phyloP scores from a whole-genome alignment of 2,888 invertebrate genomes.

The Drosophila mettleri region DNA sequence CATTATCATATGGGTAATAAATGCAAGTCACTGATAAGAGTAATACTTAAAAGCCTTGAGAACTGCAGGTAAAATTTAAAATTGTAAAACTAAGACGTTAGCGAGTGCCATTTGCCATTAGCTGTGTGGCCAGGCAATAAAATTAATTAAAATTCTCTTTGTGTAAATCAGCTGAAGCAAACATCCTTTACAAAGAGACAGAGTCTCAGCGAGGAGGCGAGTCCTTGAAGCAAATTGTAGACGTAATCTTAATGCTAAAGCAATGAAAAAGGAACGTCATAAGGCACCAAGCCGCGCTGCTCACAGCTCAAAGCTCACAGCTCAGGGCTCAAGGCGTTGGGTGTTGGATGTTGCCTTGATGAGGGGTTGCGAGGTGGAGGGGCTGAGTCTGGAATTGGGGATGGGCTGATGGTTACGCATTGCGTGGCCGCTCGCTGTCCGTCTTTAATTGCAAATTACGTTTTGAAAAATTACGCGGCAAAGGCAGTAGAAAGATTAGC shows the following conservation, averaged over 20 bases:
- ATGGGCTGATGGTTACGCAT: constrained; percentile 38
- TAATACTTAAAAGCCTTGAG: not conserved
- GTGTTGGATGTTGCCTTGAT: constrained; percentile 2
- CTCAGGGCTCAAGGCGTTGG: constrained; percentile 53
- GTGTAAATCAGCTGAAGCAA: constrained; percentile 81
- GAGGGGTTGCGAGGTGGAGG: constrained; percentile 1
- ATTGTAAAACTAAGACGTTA: constrained; percentile 4
- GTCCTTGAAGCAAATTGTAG: constrained; percentile 49
- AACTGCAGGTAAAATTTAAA: constrained; percentile 10
- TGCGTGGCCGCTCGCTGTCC: constrained; percentile 50
- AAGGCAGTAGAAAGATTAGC: constrained; percentile 70
- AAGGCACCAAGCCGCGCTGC: constrained; percentile 46
- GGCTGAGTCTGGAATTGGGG: not conserved
- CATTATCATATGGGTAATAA: too few relatives aligned
- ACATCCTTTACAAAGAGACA: constrained; percentile 78
- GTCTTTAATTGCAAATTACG: constrained; percentile 82
- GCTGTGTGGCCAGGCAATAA: constrained; percentile 54
- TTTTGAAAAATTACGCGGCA: constrained; percentile 79
- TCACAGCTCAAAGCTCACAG: constrained; percentile 27
- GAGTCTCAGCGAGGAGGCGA: constrained; percentile 22
- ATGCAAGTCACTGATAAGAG: not conserved
- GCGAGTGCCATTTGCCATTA: constrained; percentile 45
- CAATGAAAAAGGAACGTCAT: constrained; percentile 66
- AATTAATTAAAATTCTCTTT: constrained; percentile 76
- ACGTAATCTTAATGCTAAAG: constrained; percentile 61